Evolutionary conservation across 2,797 vertebrate species (phyloP), one percentile per base, ranked within the genome.

Genomic region (Danio albolineatus): DNA sequence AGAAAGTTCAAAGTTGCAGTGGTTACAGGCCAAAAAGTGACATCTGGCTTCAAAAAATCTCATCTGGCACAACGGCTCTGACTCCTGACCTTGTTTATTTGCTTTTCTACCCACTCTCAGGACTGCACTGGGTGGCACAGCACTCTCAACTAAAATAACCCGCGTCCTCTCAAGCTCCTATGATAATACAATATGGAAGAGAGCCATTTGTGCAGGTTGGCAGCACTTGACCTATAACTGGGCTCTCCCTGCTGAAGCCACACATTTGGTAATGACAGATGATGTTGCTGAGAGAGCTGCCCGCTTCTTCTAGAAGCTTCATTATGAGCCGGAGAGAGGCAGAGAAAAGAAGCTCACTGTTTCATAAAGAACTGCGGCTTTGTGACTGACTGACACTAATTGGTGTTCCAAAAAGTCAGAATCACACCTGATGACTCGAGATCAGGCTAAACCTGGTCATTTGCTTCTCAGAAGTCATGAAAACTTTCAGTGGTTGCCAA

Each of bases 201-300:
- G 57, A 70, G 75, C 43, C 69, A 69, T 84, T 78, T 79, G 59
- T 62, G 43, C 4, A 1, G 73, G 78, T 85, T 61, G 21, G 10
- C 53, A 73, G 71, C 76, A 77, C 80, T 80, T 82, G 73, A 85
- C 76, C 80, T 76, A 70, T 73, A 78, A 76, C 80, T 61, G 72
- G 56, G 51, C 44, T 76, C 43, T 64, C 66, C 57, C 82, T 57
- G 51, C 77, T 59, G 69, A 81, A 79, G 39, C 49, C 51, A 69
- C 71, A 71, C 66, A 51, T 80, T 38, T 49, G 73, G 73, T 82
- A 69, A 74, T 74, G 81, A 82, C 73, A 79, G 62, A 85, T 78
- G 81, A 74, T 77, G 60, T 69, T 56, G 71, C 76, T 43, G 57
- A 62, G 60, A 79, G 71, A 43, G 13, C 48, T 62, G 38, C 13